Base-by-base conservation (phyloP, 2,888 invertebrate genomes). In the Gastracanthus pulcherrimus region DNA sequence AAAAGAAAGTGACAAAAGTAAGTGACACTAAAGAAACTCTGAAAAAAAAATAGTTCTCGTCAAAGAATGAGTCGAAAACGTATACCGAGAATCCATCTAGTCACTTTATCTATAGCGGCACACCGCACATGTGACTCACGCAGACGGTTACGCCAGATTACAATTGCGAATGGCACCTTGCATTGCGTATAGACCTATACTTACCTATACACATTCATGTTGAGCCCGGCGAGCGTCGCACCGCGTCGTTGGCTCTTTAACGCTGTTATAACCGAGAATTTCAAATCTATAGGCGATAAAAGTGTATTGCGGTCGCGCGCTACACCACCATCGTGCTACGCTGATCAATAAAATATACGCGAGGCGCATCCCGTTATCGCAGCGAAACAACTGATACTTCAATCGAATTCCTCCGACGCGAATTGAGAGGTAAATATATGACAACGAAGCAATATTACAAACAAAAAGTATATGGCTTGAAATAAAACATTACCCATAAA, bases 101-200 rank as follows among this genome's bases (percentile, higher is more conserved):
- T 75, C 64, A 29, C n/a, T 75, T 79, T 79, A 74, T 79, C 79
- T 72, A 16, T 11, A 34, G n/a, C 11, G 51, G 23, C 34, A 36
- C 16, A 41, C 45, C 34, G 34, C 11, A 23, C 11, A 13, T n/a
- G 62, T 69, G 75, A 75, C 29, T 75, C 69, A 75, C 48, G 31
- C 16, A 38, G 36, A 16, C 41, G 41, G 48, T 77, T 80, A 75
- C 51, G 31, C 62, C 69, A 62, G 58, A 67, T 79, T 79, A 74
- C 67, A 62, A 69, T 62, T 75, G 45, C 48, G 48, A 19, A 36
- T 38, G 26, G 16, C 51, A 62, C 80, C 48, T 67, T n/a, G 45
- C 34, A 58, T 16, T 19, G n/a, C n/a, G n/a, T n/a, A n/a, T n/a
- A 9, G 6, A n/a, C 48, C 23, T 26, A 9, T 23, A 55, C 3